Base-by-base conservation (phyloP, 1,140 invertebrate species). In the Onthophagus taurus region DNA sequence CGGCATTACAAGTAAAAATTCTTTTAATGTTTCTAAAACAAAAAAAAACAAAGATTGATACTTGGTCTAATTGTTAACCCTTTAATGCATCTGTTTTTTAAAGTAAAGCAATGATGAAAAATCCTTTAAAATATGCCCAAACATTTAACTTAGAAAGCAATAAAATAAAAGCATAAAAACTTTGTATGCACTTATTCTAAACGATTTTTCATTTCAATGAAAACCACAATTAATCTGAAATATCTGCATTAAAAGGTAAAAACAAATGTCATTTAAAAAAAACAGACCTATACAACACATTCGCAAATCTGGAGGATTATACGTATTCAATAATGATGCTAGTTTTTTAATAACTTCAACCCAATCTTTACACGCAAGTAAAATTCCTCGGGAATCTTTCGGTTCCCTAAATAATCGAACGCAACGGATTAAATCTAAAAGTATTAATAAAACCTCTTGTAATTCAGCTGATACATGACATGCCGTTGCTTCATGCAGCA, bases 401-500 rank as follows among this genome's bases (percentile, higher is more conserved):
- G 69, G 68, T 50, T 81, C 78, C 9, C 77, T 66, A 29, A 74
- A 74, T 6, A 71, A 71, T 48, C 81, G 71, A 20, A 85, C 72
- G 44, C 81, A 80, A 41, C 81, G 75, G 11, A 85, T 74, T 3
- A 88, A 64, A 46, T 84, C 80, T 2, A 79, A 68, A 16, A 87
- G 76, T 54, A 93, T 81, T 1, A 80, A 75, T 34, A 94, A 70
- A 7, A 93, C 71, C 45, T 92, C 87, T 8, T 86, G 75, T 23
- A 94, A 69, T 59, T 93, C 90, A 1, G 78, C 80, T 4, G 81
- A 80, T 11, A 91, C 68, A 61, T 89, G 86, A 58, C 88, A 91
- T 0, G 86, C 86, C 3, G 87, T 90, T 11, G 89, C 89, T 65
- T 95, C 90, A 55, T 94, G 89, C 59, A 92, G 87, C 84, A 94